Percentiles rank a stretch among this genome's conserved stretches.
phyloP scores from a whole-genome alignment of 37 sponge, comb jelly and placozoan species.

The Ianthella basta region DNA sequence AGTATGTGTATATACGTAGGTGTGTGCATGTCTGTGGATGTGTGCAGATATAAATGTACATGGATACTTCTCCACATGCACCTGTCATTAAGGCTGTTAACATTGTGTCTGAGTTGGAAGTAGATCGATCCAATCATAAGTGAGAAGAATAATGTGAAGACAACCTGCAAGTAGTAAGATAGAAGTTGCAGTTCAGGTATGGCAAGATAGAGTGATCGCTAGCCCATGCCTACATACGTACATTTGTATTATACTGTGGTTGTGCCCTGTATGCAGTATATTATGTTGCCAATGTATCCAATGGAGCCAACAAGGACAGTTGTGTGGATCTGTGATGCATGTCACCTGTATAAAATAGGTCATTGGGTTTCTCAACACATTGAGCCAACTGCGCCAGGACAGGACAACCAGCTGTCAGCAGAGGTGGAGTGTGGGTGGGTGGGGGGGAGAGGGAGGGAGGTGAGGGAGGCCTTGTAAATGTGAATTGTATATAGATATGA shows the following conservation, averaged over 20 bases:
- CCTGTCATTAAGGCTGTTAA: slow-evolving; percentile 38
- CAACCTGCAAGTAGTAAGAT: slow-evolving; percentile 48
- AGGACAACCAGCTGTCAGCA: slow-evolving; percentile 59
- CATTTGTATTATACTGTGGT: too few species aligned
- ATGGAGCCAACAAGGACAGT: too few species aligned
- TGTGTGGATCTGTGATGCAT: too few species aligned
- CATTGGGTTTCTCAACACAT: slow-evolving; percentile 54
- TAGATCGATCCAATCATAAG: slow-evolving; percentile 65
- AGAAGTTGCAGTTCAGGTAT: not conserved
- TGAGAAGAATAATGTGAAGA: slow-evolving; percentile 53
- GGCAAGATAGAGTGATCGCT: not conserved
- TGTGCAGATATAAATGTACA: too few species aligned
- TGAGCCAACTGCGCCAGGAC: slow-evolving; percentile 27
- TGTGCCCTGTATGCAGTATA: too few species aligned
- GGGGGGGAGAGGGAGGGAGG: too few species aligned
- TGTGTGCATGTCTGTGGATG: not conserved
- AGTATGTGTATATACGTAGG: not conserved
- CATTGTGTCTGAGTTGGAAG: slow-evolving; percentile 41
- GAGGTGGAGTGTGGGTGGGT: too few species aligned
- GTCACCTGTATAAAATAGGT: slow-evolving; percentile 54
- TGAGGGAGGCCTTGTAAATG: too few species aligned
- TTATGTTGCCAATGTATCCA: too few species aligned
- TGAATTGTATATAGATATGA: too few species aligned
- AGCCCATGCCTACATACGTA: slow-evolving; percentile 7
- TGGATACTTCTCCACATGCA: too few species aligned